phyloP scores from a whole-genome alignment of 2,797 vertebrate genomes.

The Gorsachius magnificus region DNA sequence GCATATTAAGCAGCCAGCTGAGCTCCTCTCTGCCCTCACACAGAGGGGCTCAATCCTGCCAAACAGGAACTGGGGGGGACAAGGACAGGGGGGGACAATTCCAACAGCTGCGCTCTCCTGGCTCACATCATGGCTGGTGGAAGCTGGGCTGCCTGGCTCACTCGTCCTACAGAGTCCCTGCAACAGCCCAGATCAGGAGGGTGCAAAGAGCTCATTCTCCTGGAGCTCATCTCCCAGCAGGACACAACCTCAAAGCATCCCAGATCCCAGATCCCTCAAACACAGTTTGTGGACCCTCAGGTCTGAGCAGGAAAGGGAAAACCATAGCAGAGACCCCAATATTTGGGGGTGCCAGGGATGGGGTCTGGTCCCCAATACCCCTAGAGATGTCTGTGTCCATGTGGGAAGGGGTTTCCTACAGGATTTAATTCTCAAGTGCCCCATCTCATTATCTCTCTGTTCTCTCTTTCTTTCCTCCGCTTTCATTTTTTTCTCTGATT shows the following conservation, averaged over 20 bases:
- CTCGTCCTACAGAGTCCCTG: neutral
- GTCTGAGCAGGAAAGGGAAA: neutral
- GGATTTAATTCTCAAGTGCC: neutral
- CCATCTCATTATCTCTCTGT: neutral
- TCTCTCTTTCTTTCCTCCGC: neutral
- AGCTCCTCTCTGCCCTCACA: neutral
- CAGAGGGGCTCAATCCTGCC: conserved; percentile 18
- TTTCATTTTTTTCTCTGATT: neutral
- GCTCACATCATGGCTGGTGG: accelerated
- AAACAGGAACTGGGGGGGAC: conserved; percentile 2
- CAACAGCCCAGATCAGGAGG: accelerated
- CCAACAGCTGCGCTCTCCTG: neutral
- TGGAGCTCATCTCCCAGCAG: neutral
- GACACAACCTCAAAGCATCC: neutral
- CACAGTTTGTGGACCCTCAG: neutral
- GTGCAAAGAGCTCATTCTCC: neutral
- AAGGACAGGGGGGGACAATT: neutral
- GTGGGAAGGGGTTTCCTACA: neutral
- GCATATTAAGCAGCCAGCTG: conserved; percentile 32
- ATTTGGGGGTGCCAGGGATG: neutral
- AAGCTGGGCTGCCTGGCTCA: neutral
- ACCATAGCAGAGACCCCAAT: neutral
- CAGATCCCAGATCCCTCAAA: neutral
- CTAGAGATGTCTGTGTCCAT: neutral
- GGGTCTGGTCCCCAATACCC: neutral